These are phyloP conservation scores for Drosophila ficusphila DNA, from an alignment of 1,140 invertebrate species.

Conservation along the genomic window DNA sequence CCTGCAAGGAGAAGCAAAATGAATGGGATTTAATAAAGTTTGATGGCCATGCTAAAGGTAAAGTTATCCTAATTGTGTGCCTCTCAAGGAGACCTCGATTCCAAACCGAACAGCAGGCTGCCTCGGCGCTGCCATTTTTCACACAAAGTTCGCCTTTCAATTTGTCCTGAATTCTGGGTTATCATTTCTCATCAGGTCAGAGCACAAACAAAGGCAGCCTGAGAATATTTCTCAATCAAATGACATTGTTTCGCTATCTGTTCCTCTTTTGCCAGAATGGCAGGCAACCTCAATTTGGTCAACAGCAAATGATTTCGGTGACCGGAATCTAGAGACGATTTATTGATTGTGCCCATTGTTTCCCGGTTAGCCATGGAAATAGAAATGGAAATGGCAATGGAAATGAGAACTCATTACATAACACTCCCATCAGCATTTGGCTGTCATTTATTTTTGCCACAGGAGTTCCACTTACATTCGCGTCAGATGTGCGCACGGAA, in stretches of 20 bases:
- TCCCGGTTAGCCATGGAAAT: constrained; percentile 36
- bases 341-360: constrained; percentile 58
- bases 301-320: constrained; percentile 57
- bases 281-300: constrained; percentile 48
- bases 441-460: constrained; percentile 37
- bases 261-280: constrained; percentile 41
- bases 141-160: constrained; percentile 29
- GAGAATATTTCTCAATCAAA: constrained; percentile 49
- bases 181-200: constrained; percentile 37
- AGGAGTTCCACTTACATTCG: background rate
- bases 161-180: constrained; percentile 27
- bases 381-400: constrained; percentile 13
- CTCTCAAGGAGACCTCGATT: background rate
- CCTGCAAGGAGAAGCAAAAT: constrained; percentile 53
- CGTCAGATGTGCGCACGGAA: constrained; percentile 32
- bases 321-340: constrained; percentile 51
- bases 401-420: constrained; percentile 53
- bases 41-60: constrained; percentile 22
- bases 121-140: constrained; percentile 12
- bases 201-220: constrained; percentile 19
- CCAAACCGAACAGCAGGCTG: too few species aligned
- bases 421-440: constrained; percentile 51
- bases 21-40: constrained; percentile 64
- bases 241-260: constrained; percentile 47
- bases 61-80: constrained; percentile 30